A percentile compares a stretch with the other conserved stretches of the same genome.
Evolutionary conservation across 2,113 vertebrate species (phyloP).

Genomic region (Columba livia): DNA sequence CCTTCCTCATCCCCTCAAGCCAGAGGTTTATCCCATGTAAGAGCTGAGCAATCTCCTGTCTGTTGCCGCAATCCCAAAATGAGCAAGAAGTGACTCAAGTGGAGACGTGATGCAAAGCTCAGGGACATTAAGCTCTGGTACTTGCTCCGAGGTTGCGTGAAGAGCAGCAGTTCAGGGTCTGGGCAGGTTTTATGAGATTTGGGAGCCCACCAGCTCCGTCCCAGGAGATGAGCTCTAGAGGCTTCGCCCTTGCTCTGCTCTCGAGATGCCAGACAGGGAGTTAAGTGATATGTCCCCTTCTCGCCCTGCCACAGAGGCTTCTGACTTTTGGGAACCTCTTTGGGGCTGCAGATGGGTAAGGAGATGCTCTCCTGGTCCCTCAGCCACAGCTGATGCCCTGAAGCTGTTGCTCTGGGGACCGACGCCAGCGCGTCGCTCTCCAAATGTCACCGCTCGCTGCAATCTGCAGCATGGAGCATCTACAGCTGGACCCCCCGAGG

Average conservation of each 20-base stretch:
- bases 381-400: background rate
- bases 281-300: fast-evolving
- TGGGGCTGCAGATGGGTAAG: background rate
- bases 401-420: background rate
- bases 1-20: background rate
- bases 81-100: background rate
- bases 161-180: background rate
- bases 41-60: background rate
- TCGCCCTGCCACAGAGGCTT: background rate
- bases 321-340: background rate
- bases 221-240: background rate
- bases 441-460: background rate
- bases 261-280: fast-evolving
- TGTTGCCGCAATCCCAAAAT: background rate
- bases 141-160: fast-evolving
- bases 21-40: fast-evolving
- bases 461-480: background rate
- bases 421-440: background rate
- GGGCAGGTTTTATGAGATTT: background rate
- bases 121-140: fast-evolving
- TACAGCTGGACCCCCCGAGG: background rate
- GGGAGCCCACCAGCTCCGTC: background rate
- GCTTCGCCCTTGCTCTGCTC: background rate
- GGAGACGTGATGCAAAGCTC: background rate
- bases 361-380: background rate